Conservation (phyloP, 2,888 invertebrate genomes). For the Drosophila trichaetosa region DNA sequence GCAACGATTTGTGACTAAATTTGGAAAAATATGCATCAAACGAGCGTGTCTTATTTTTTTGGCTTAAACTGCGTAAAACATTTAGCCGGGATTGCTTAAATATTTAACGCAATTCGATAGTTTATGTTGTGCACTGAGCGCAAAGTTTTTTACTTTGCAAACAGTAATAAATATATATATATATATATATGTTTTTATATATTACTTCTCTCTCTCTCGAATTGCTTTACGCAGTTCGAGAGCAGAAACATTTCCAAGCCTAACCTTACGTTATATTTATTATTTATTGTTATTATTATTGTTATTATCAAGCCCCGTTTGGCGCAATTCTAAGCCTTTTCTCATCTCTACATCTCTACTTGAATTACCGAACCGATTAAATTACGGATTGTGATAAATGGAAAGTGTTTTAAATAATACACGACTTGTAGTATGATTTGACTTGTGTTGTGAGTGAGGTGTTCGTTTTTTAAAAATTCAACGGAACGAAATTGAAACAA, state of each 20-base stretch:
- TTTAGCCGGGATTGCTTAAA: slow-evolving; percentile 23
- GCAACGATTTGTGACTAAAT: slow-evolving; percentile 3
- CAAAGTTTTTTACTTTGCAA: neutral
- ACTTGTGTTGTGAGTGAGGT: neutral
- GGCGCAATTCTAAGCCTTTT: neutral
- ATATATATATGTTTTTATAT: neutral
- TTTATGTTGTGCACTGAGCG: neutral
- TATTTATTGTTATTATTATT: slow-evolving; percentile 7
- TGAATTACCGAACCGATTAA: neutral
- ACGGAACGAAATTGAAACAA: neutral
- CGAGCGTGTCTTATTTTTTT: slow-evolving; percentile 16
- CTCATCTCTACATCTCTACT: neutral
- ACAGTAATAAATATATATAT: neutral
- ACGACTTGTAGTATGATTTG: neutral
- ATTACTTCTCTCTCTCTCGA: neutral
- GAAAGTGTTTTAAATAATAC: neutral
- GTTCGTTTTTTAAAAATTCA: neutral
- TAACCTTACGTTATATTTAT: slow-evolving; percentile 11
- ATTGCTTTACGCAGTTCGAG: neutral
- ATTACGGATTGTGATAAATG: neutral
- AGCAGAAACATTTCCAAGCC: slow-evolving; percentile 7
- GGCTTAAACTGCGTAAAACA: slow-evolving; percentile 63
- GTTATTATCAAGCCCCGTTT: slow-evolving; percentile 6
- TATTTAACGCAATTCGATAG: slow-evolving; percentile 34
- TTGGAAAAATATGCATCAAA: slow-evolving; percentile 11